Conservation (phyloP, 2,113 vertebrate genomes). For the Sapayoa aenigma region DNA sequence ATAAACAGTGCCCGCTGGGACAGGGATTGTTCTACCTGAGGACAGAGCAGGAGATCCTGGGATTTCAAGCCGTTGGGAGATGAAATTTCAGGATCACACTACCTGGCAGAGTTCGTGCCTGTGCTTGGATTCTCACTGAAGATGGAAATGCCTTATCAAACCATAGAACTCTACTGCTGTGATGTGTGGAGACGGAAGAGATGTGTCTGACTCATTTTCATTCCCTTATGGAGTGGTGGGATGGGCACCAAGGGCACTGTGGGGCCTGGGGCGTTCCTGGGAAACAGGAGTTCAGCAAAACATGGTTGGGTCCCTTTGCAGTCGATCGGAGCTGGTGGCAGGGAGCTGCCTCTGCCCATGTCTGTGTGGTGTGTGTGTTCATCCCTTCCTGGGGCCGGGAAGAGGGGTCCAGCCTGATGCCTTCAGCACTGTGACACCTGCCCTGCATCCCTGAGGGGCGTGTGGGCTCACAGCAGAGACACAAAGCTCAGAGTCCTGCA, state of each 20-base stretch:
- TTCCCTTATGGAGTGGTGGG: not conserved
- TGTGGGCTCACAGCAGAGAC: not conserved
- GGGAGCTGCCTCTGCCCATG: not conserved
- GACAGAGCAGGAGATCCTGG: not conserved
- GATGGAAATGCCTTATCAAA: slow-evolving; percentile 62
- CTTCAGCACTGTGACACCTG: not conserved
- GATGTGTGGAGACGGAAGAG: not conserved
- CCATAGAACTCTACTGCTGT: not conserved
- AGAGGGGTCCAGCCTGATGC: not conserved
- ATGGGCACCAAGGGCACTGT: not conserved
- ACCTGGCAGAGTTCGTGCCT: slow-evolving; percentile 7
- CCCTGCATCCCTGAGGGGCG: accelerated
- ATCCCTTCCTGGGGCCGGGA: not conserved
- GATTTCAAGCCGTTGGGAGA: not conserved
- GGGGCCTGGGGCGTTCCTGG: not conserved
- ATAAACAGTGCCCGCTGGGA: not conserved
- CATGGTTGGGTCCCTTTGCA: not conserved
- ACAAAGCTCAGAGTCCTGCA: not conserved
- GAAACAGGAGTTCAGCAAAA: not conserved
- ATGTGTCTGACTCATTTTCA: not conserved
- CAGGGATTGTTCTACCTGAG: not conserved
- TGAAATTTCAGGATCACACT: not conserved
- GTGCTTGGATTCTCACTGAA: slow-evolving; percentile 31
- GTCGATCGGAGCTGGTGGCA: not conserved
- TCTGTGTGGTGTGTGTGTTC: not conserved